Conservation (phyloP, 2,797 vertebrate genomes). For the Sciaenops ocellatus region DNA sequence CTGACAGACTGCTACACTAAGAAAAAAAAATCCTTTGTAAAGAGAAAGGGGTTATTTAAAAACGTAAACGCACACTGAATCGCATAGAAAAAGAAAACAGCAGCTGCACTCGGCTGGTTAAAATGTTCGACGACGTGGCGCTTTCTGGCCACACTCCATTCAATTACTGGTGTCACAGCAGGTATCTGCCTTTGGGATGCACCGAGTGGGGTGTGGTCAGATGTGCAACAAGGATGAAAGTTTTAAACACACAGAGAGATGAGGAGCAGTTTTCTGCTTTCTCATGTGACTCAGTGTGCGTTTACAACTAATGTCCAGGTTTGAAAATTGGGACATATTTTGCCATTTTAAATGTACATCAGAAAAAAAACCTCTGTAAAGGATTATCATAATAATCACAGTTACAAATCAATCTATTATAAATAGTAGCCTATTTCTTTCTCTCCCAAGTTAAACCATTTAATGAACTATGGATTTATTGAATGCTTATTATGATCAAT, state of each 20-base stretch:
- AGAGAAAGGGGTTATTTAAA: constrained; percentile 68
- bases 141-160: constrained; percentile 28
- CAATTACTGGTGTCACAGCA: constrained; percentile 36
- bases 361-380: constrained; percentile 57
- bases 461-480: constrained; percentile 56
- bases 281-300: constrained; percentile 36
- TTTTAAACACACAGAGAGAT: constrained; percentile 8
- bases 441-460: constrained; percentile 71
- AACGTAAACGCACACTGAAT: constrained; percentile 54
- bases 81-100: constrained; percentile 19
- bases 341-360: constrained; percentile 73
- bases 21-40: constrained; percentile 59
- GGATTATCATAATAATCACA: constrained; percentile 71
- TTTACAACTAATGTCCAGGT: constrained; percentile 62
- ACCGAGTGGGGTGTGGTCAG: constrained; percentile 34
- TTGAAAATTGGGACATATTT: constrained; percentile 73
- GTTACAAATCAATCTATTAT: constrained; percentile 74
- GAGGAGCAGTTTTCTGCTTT: constrained; percentile 33
- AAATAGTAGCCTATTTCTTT: constrained; percentile 72
- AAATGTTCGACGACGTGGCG: constrained; percentile 29
- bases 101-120: constrained; percentile 42
- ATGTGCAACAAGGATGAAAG: constrained; percentile 26
- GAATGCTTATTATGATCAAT: constrained; percentile 55
- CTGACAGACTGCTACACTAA: constrained; percentile 69
- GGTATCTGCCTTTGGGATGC: constrained; percentile 17